Conservation (phyloP, 2,113 vertebrate genomes). For the Chlorocebus sabaeus region DNA sequence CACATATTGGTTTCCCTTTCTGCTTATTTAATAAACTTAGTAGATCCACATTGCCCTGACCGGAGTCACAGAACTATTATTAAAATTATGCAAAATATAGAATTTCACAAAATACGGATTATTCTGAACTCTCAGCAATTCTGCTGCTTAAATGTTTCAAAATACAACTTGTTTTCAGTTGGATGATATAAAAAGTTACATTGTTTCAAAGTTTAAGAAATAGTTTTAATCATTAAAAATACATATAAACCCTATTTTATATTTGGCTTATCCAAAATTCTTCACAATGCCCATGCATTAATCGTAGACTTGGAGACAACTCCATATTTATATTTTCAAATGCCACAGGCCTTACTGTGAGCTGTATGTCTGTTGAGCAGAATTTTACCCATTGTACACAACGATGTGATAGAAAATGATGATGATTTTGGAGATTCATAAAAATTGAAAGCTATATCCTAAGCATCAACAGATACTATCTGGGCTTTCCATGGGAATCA, state of each 20-base stretch:
- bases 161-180: neutral
- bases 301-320: neutral
- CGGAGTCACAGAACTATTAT: neutral
- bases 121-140: neutral
- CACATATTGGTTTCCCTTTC: neutral
- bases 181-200: neutral
- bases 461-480: neutral
- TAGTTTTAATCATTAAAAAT: neutral
- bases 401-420: neutral
- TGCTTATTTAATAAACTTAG: neutral
- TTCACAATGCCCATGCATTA: neutral
- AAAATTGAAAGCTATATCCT: neutral
- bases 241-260: neutral
- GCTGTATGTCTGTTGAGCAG: neutral
- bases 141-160: neutral
- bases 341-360: neutral
- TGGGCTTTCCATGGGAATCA: conserved; percentile 12
- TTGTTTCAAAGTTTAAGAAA: conserved; percentile 18
- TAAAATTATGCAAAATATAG: neutral
- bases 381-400: neutral
- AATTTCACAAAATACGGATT: conserved; percentile 11
- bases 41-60: neutral
- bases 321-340: neutral
- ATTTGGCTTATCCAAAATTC: neutral
- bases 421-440: conserved; percentile 18